phyloP scores from a whole-genome alignment of 2,888 invertebrate species.

The Meteorus colon region DNA sequence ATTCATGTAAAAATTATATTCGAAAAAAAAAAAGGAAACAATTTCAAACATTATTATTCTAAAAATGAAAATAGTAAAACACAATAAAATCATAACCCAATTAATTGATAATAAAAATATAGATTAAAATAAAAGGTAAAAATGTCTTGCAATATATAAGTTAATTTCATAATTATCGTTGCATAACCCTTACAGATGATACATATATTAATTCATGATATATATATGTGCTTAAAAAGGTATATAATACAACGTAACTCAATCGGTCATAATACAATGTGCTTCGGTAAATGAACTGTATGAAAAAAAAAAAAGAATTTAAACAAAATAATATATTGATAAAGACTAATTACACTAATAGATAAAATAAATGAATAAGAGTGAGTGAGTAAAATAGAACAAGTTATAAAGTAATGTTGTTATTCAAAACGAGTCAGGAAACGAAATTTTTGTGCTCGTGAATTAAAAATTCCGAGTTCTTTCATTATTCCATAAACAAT shows the following conservation, averaged over 20 bases:
- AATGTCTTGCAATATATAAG: neutral
- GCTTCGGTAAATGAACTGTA: slow-evolving; percentile 34
- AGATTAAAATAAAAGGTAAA: slow-evolving; percentile 3
- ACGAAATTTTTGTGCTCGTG: neutral
- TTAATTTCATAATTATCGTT: neutral
- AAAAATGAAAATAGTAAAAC: neutral
- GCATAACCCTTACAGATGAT: neutral
- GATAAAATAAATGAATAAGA: slow-evolving; percentile 20
- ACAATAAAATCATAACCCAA: neutral
- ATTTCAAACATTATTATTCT: neutral
- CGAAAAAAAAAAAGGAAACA: neutral
- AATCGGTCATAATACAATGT: slow-evolving; percentile 24
- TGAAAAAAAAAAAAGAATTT: slow-evolving; percentile 23
- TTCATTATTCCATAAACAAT: neutral
- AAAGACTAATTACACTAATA: slow-evolving; percentile 29
- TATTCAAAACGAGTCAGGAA: neutral
- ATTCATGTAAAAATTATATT: neutral
- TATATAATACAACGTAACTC: neutral
- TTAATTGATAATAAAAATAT: neutral
- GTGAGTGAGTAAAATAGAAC: neutral
- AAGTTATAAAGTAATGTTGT: neutral
- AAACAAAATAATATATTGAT: slow-evolving; percentile 31
- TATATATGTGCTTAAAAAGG: slow-evolving; percentile 12
- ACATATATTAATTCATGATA: neutral
- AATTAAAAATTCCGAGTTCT: neutral